Conservation (phyloP, 2,888 invertebrate genomes). For the Serripes groenlandicus region DNA sequence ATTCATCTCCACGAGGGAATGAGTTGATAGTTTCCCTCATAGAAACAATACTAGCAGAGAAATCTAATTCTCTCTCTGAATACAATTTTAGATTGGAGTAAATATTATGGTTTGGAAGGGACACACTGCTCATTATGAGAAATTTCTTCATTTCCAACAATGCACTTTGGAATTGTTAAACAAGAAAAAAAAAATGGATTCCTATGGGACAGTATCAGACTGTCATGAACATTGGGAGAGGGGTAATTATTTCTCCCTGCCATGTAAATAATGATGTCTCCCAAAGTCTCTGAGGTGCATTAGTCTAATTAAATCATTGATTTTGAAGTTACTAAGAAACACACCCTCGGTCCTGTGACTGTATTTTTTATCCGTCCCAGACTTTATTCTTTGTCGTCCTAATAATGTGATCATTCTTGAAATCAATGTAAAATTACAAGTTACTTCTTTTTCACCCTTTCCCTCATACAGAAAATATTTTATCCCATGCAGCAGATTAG, state of each 20-base stretch:
- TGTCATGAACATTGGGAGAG: background rate
- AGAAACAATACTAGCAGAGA: too few species aligned
- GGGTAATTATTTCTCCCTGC: background rate
- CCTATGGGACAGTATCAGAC: background rate
- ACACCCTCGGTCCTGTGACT: too few species aligned
- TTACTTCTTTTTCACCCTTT: background rate
- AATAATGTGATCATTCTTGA: too few species aligned
- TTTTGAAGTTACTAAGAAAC: background rate
- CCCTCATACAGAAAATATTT: background rate
- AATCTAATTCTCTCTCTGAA: too few species aligned
- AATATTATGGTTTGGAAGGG: background rate
- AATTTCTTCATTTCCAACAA: background rate
- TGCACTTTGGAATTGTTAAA: too few species aligned
- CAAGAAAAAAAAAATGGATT: too few species aligned
- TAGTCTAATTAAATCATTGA: slow-evolving; percentile 41
- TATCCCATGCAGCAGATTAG: too few species aligned
- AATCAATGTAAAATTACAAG: too few species aligned
- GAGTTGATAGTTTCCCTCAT: too few species aligned
- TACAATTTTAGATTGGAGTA: too few species aligned
- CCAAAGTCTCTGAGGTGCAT: slow-evolving; percentile 30
- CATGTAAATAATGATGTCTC: slow-evolving; percentile 30
- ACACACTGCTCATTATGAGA: background rate
- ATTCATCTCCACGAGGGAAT: too few species aligned
- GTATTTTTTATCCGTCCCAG: background rate
- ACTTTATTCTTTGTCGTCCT: background rate